A percentile compares a stretch with the other conserved stretches of the same genome.
Evolutionary conservation across 53 echinoderm and acorn worm genomes (phyloP).

Genomic region (Crossaster papposus): DNA sequence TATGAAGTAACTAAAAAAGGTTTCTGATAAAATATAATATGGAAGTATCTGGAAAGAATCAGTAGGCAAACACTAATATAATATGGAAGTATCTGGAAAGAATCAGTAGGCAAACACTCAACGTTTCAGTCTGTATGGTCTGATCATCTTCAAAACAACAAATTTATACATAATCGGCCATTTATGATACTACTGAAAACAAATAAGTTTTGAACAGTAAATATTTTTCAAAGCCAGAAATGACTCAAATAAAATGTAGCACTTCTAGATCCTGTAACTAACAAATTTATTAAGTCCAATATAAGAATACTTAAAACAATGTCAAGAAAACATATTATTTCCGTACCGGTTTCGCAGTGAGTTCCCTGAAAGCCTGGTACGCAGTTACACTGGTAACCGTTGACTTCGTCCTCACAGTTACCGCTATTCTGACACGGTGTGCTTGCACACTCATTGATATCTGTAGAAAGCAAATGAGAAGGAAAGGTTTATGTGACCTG

Average conservation of each 20-base stretch:
- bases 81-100: background rate
- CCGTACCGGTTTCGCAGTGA: conserved; percentile 39
- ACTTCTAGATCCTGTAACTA: background rate
- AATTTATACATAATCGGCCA: background rate
- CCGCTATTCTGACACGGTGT: conserved; percentile 29
- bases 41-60: background rate
- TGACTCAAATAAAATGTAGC: background rate
- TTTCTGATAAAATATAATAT: background rate
- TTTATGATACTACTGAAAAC: background rate
- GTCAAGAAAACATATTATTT: background rate
- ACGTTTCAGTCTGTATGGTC: background rate
- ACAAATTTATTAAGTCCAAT: background rate
- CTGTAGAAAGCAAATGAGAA: background rate
- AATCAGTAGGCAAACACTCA: background rate
- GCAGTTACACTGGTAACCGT: conserved; percentile 35
- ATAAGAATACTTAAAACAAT: background rate
- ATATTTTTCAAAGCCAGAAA: too few species aligned
- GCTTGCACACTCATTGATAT: conserved; percentile 26
- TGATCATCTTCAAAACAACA: background rate
- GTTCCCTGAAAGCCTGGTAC: conserved; percentile 20
- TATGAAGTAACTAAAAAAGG: too few species aligned
- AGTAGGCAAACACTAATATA: background rate
- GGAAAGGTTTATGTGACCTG: too few species aligned
- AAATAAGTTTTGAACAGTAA: too few species aligned
- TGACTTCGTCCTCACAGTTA: background rate